Conservation (phyloP, 2,888 invertebrate species). For the Limenitis arthemis region DNA sequence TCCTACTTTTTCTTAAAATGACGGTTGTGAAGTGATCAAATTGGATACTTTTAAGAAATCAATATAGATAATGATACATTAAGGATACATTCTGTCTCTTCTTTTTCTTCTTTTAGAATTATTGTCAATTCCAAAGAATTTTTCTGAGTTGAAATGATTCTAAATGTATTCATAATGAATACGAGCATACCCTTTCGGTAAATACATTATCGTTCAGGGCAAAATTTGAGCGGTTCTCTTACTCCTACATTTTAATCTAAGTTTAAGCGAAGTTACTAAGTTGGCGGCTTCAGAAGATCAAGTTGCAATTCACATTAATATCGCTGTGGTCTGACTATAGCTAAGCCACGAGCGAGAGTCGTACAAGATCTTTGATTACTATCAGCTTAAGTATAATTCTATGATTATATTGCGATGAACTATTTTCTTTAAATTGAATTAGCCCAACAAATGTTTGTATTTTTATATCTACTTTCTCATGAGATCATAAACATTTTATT, state of each 20-base stretch:
- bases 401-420: not conserved
- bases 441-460: too few relatives aligned
- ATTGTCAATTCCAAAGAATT: too few relatives aligned
- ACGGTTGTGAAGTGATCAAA: too few relatives aligned
- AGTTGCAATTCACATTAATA: conserved; percentile 5
- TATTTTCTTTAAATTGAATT: not conserved
- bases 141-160: too few relatives aligned
- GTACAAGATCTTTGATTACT: not conserved
- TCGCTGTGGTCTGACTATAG: conserved; percentile 1
- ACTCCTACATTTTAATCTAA: not conserved
- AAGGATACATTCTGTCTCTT: too few relatives aligned
- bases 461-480: too few relatives aligned
- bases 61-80: too few relatives aligned
- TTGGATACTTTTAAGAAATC: too few relatives aligned
- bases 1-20: too few relatives aligned
- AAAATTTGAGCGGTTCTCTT: not conserved
- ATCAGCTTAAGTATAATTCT: not conserved
- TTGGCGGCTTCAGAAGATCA: conserved; percentile 2
- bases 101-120: too few relatives aligned
- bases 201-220: not conserved
- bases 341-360: not conserved
- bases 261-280: not conserved
- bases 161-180: too few relatives aligned
- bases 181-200: not conserved
- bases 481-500: too few relatives aligned